A percentile compares a stretch with the other conserved stretches of the same genome.
These are phyloP conservation scores for Notoglanidium macrostoma DNA, from an alignment of 2,797 vertebrate species.

Conservation along the genomic window DNA sequence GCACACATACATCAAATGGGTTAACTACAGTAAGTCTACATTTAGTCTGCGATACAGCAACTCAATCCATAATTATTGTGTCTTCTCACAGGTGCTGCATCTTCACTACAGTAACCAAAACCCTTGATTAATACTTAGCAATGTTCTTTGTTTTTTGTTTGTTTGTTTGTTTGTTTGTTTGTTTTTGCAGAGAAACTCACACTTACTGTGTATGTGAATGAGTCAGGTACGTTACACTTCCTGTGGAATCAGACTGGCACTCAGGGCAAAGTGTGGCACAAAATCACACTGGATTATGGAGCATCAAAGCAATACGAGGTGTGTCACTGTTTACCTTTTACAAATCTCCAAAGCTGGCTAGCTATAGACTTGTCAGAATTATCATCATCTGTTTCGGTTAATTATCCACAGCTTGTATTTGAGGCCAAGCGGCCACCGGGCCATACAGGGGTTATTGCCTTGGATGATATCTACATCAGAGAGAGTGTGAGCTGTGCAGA, in stretches of 20 bases:
- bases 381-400: not conserved
- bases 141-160: not conserved
- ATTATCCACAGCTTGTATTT: slow-evolving; percentile 70
- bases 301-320: slow-evolving; percentile 72
- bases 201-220: slow-evolving; percentile 71
- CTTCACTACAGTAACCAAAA: not conserved
- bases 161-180: slow-evolving; percentile 30
- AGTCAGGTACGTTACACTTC: slow-evolving; percentile 58
- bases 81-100: not conserved
- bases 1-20: not conserved
- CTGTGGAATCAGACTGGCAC: slow-evolving; percentile 65
- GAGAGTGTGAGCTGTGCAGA: slow-evolving; percentile 62
- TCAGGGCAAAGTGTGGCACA: slow-evolving; percentile 63
- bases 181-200: slow-evolving; percentile 2
- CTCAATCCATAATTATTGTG: not conserved
- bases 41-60: not conserved
- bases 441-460: slow-evolving; percentile 36
- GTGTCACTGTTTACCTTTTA: not conserved
- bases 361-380: not conserved
- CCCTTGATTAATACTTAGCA: not conserved
- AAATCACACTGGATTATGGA: slow-evolving; percentile 68
- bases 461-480: slow-evolving; percentile 75
- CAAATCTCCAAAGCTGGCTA: not conserved
- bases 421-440: slow-evolving; percentile 38
- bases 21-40: not conserved